Conservation (phyloP, 1,140 invertebrate species). For the Zaprionus gabonicus region DNA sequence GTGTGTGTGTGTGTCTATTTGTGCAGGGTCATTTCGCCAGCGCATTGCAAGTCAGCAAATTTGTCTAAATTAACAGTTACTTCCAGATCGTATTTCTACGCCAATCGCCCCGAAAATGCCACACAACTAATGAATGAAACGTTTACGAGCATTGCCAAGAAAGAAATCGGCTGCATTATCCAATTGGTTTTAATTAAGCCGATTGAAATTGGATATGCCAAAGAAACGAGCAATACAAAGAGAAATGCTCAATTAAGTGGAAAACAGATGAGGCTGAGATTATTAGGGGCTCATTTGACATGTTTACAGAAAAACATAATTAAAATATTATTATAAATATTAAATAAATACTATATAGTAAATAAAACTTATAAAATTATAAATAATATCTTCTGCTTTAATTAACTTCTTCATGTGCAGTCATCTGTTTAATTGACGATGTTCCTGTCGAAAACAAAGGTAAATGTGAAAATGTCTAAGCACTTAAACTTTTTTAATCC, state of each 20-base stretch:
- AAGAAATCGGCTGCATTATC: background rate
- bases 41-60: slow-evolving; percentile 42
- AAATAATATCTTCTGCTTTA: background rate
- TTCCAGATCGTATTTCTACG: slow-evolving; percentile 20
- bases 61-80: slow-evolving; percentile 62
- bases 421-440: no score
- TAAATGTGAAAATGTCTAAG: background rate
- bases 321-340: background rate
- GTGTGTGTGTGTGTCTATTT: background rate
- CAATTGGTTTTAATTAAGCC: background rate
- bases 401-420: background rate
- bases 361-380: no score
- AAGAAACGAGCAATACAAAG: background rate
- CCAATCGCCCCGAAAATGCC: slow-evolving; percentile 15
- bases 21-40: slow-evolving; percentile 19
- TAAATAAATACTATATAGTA: no score
- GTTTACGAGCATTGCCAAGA: background rate
- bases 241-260: background rate
- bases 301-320: background rate
- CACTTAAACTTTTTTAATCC: background rate
- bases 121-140: slow-evolving; percentile 13
- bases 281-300: background rate
- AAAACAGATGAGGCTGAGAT: background rate
- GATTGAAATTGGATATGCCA: background rate
- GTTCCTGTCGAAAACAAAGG: no score